phyloP scores from a whole-genome alignment of 2,888 invertebrate genomes.

The Cylloceria caligata region DNA sequence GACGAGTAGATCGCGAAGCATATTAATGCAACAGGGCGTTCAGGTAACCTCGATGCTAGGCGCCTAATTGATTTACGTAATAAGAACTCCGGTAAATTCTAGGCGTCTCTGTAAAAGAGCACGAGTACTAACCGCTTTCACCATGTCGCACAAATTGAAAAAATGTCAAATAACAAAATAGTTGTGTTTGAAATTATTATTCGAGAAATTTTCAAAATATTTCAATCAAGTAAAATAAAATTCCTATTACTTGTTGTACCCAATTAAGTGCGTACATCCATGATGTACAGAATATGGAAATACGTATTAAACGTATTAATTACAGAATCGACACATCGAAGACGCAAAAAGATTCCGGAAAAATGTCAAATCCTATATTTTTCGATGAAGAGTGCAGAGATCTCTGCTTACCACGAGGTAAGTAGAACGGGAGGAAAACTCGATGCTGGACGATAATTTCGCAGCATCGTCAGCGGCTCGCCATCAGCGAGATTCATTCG shows the following conservation, averaged over 20 bases:
- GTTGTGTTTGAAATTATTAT: neutral
- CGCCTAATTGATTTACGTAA: constrained; percentile 41
- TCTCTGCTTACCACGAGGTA: too few species aligned
- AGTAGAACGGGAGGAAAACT: too few species aligned
- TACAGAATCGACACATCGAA: neutral
- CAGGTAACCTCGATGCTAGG: constrained; percentile 12
- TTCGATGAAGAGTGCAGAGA: neutral
- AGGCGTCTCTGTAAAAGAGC: neutral
- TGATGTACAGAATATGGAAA: neutral
- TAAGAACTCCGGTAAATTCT: constrained; percentile 22
- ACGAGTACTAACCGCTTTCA: constrained; percentile 22
- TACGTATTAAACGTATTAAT: neutral
- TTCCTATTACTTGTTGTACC: too few species aligned
- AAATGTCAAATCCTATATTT: neutral
- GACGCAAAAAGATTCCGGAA: neutral
- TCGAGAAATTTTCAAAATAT: too few species aligned
- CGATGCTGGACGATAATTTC: constrained; percentile 4
- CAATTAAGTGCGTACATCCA: too few species aligned
- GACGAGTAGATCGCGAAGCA: constrained; percentile 28
- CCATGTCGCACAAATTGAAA: neutral
- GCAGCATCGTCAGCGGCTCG: constrained; percentile 35
- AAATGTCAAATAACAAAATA: neutral
- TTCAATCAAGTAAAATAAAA: too few species aligned
- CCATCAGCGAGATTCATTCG: constrained; percentile 36
- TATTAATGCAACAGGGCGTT: constrained; percentile 46